phyloP scores from a whole-genome alignment of 2,113 vertebrate species.

The Spheniscus mendiculus region DNA sequence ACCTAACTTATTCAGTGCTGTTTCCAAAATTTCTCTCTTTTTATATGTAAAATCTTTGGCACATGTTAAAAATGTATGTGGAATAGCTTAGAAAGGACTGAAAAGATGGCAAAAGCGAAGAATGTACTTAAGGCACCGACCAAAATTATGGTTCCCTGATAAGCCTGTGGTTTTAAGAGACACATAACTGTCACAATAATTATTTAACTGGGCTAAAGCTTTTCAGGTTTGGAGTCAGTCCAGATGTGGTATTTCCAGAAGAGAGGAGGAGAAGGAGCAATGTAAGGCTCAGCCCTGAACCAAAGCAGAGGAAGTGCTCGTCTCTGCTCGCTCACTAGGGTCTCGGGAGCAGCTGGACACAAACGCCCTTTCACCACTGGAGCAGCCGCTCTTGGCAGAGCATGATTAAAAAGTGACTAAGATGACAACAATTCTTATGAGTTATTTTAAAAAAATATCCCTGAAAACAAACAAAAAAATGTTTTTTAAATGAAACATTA shows the following conservation, averaged over 20 bases:
- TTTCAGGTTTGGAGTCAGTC: not conserved
- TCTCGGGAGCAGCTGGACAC: not conserved
- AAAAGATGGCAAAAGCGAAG: not conserved
- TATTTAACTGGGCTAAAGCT: not conserved
- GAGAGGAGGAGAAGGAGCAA: not conserved
- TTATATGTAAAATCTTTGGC: not conserved
- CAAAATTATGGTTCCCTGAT: not conserved
- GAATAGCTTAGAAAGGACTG: not conserved
- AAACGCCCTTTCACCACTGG: not conserved
- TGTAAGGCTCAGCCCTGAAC: not conserved
- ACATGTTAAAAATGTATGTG: not conserved
- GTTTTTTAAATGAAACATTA: not conserved
- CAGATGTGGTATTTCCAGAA: not conserved
- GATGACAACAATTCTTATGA: not conserved
- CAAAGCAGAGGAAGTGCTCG: not conserved
- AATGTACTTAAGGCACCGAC: not conserved
- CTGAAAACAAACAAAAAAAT: not conserved
- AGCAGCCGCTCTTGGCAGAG: not conserved
- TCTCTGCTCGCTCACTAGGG: not conserved
- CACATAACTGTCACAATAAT: not conserved
- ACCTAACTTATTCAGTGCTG: not conserved
- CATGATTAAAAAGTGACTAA: not conserved
- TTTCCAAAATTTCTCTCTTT: conserved; percentile 29
- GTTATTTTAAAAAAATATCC: not conserved
- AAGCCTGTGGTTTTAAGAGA: conserved; percentile 6